These are phyloP conservation scores for Brenthis hecate DNA, from an alignment of 2,888 invertebrate genomes.

Conservation along the genomic window DNA sequence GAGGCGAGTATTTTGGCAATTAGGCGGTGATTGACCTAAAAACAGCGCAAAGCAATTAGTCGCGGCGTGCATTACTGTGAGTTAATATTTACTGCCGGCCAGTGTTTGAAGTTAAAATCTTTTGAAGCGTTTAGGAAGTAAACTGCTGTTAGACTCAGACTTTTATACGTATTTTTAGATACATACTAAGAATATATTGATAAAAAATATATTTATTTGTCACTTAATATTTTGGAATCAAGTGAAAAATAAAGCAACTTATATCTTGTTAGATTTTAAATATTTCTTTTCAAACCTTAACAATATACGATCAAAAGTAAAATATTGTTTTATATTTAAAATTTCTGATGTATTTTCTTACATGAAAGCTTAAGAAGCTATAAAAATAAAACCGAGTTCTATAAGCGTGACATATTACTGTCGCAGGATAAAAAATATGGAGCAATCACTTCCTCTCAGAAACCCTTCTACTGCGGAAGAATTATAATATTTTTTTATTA, in stretches of 20 bases:
- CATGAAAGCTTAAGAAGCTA: not conserved
- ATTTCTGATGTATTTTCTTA: no score
- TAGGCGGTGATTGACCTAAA: constrained; percentile 30
- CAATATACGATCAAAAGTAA: not conserved
- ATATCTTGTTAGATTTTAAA: no score
- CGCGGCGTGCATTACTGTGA: constrained; percentile 45
- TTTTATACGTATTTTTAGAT: not conserved
- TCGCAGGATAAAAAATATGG: constrained; percentile 37
- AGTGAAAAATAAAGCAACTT: no score
- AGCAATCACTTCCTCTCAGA: constrained; percentile 59
- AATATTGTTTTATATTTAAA: not conserved
- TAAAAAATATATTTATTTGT: no score
- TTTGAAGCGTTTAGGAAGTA: constrained; percentile 28
- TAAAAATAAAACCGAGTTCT: constrained; percentile 7
- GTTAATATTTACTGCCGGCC: constrained; percentile 50
- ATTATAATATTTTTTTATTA: constrained; percentile 38
- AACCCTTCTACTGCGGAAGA: constrained; percentile 48
- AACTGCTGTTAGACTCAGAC: not conserved
- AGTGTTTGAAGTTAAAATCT: constrained; percentile 47
- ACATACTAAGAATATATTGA: not conserved
- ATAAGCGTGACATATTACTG: constrained; percentile 30
- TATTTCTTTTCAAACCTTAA: not conserved
- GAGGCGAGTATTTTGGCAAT: constrained; percentile 32
- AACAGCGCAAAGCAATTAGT: constrained; percentile 54
- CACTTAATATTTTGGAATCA: no score